These are phyloP conservation scores for Cryptosula pallasiana DNA, from an alignment of 2,888 invertebrate genomes.

Conservation along the genomic window DNA sequence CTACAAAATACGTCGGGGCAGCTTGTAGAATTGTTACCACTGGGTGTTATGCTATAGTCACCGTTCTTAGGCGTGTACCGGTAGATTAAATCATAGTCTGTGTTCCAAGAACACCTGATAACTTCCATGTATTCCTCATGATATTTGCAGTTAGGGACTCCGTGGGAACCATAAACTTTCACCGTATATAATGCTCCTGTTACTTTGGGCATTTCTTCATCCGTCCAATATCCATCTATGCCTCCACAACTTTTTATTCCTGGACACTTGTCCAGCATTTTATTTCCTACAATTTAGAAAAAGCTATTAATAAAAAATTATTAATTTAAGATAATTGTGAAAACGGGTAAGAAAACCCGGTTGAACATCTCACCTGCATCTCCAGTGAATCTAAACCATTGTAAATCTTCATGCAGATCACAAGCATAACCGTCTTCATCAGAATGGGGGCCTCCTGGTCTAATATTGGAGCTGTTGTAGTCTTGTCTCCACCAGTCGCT, in stretches of 20 bases:
- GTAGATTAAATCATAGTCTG: background rate
- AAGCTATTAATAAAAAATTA: background rate
- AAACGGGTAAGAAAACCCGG: no score
- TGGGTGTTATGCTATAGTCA: background rate
- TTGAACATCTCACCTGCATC: background rate
- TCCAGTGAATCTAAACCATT: slow-evolving; percentile 2
- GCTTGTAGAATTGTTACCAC: background rate
- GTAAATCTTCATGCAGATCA: background rate
- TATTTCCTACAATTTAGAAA: background rate
- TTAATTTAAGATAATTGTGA: background rate
- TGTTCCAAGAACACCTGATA: background rate
- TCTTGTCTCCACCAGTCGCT: background rate
- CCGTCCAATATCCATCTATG: background rate
- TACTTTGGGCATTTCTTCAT: background rate
- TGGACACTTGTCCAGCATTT: background rate
- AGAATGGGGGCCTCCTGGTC: background rate
- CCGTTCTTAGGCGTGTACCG: background rate
- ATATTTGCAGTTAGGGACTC: background rate
- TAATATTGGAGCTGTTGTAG: background rate
- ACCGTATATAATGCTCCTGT: background rate
- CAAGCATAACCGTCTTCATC: background rate
- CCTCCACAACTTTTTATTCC: background rate
- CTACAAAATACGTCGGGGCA: background rate
- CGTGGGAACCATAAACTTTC: background rate
- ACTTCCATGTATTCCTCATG: background rate